Evolutionary conservation across 2,888 invertebrate genomes (phyloP).

Genomic region (Ecliptopera silaceata): DNA sequence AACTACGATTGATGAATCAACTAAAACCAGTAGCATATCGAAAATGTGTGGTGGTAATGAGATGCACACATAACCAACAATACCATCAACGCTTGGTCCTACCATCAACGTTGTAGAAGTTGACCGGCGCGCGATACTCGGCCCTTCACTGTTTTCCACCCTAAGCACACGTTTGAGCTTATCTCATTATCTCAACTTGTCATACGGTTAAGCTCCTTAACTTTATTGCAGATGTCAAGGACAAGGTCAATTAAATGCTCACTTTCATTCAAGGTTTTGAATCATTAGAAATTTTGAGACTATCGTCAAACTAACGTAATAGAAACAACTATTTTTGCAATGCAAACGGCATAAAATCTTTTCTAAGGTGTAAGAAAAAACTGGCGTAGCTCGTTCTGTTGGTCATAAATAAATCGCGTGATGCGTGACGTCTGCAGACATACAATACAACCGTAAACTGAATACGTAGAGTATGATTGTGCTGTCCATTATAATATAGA

Average conservation of each 20-base stretch:
- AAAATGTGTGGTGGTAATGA: too few species aligned
- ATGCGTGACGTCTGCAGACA: not conserved
- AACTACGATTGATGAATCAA: too few species aligned
- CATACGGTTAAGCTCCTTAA: constrained; percentile 16
- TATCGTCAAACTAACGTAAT: not conserved
- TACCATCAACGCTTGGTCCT: too few species aligned
- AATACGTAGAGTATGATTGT: too few species aligned
- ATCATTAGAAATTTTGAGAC: too few species aligned
- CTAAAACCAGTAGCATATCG: too few species aligned
- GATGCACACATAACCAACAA: too few species aligned
- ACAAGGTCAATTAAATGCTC: constrained; percentile 13
- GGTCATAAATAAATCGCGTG: not conserved
- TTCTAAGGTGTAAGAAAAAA: not conserved
- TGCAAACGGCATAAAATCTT: not conserved
- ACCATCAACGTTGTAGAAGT: constrained; percentile 41
- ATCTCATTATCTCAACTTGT: constrained; percentile 30
- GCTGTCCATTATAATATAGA: too few species aligned
- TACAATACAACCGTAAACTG: not conserved
- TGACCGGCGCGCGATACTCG: constrained; percentile 44
- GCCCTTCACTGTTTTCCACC: constrained; percentile 32
- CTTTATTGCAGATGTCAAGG: constrained; percentile 17
- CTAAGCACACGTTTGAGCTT: constrained; percentile 23
- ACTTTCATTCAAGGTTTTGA: constrained; percentile 18
- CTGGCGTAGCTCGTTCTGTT: not conserved
- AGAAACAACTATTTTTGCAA: not conserved